Evolutionary conservation across 2,113 vertebrate genomes (phyloP).

Genomic region (Trematomus loennbergii): DNA sequence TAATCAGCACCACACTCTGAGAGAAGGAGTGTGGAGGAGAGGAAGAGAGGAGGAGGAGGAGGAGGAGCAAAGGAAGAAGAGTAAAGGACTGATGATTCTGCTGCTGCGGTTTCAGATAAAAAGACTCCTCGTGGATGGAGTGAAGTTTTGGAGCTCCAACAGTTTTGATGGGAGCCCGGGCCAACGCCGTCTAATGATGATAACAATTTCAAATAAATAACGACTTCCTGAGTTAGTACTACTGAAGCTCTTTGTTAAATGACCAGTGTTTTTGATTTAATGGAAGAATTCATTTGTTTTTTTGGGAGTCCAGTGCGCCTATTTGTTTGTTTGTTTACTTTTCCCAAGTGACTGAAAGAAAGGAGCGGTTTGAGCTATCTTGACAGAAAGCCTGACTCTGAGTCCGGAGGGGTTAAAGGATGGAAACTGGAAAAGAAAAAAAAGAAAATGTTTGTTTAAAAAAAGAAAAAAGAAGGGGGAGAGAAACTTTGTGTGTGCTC

Average conservation of each 20-base stretch:
- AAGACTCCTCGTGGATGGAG: slow-evolving; percentile 9
- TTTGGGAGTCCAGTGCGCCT: slow-evolving; percentile 22
- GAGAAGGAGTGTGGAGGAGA: slow-evolving; percentile 15
- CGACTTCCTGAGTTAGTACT: slow-evolving; percentile 41
- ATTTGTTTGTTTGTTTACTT: slow-evolving; percentile 32
- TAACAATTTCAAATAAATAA: slow-evolving; percentile 23
- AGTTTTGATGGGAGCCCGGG: slow-evolving; percentile 7
- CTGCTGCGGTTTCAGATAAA: slow-evolving; percentile 22
- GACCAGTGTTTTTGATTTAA: slow-evolving; percentile 17
- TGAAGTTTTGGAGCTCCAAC: slow-evolving; percentile 3
- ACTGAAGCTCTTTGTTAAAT: slow-evolving; percentile 54
- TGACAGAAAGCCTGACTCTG: slow-evolving; percentile 58
- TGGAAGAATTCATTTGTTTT: slow-evolving; percentile 26
- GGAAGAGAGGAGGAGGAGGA: slow-evolving; percentile 21
- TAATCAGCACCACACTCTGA: slow-evolving; percentile 63
- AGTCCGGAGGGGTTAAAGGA: slow-evolving; percentile 20
- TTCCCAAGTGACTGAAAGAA: slow-evolving; percentile 62
- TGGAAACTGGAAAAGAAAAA: slow-evolving; percentile 33
- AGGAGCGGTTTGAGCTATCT: slow-evolving; percentile 41
- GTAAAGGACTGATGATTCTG: slow-evolving; percentile 2
- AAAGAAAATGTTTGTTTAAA: slow-evolving; percentile 27
- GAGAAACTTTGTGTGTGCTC: slow-evolving; percentile 56
- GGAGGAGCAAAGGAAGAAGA: neutral
- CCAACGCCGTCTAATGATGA: slow-evolving; percentile 9
- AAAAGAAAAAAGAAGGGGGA: slow-evolving; percentile 15